Base-by-base conservation (phyloP, 2,888 invertebrate genomes). In the Andrena haemorrhoa region DNA sequence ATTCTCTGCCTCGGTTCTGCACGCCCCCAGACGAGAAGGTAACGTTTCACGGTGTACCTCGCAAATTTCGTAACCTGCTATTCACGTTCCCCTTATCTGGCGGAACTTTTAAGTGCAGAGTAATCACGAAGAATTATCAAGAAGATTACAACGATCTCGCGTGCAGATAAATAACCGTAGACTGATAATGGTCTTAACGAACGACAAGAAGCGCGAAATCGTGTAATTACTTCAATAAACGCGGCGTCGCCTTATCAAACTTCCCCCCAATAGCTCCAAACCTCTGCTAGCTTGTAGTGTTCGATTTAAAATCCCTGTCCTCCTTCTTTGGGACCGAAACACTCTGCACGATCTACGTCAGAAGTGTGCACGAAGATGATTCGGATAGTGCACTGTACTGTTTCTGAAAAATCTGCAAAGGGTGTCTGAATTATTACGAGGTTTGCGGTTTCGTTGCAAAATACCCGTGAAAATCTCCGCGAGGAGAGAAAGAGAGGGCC, bases 101-200 rank as follows among this genome's bases (percentile, higher is more conserved):
- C 20, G 41, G 16, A 4, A 41, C 31, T 56, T 20, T 60, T 56
- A 64, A 60, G 23, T 29, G 23, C 49, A 2, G 10, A 58, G 51
- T 78, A 78, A 78, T 65, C 51, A n/a, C 3, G 41, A 4, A 41
- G 29, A 78, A 58, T 51, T 58, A 79, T 78, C 77, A 31, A n/a
- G 31, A 41, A 53, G 58, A 65, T 77, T 78, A 65, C 26, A 23
- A 47, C 26, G 65, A 60, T 70, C 70, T 47, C 51, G 47, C 49
- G 69, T 51, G 60, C 35, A 49, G 31, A 60, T 70, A 70, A 77
- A 61, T 70, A 69, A 69, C 20, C 53, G 26, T 10, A 16, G 26
- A 16, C n/a, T 56, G 76, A 79, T 76, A 49, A 53, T 51, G 16
- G 12, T 29, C 20, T 66, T 7, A 31, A 60, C 31, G 49, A 63